Base-by-base conservation (phyloP, 2,888 invertebrate genomes). In the Drosophila stalkeri region DNA sequence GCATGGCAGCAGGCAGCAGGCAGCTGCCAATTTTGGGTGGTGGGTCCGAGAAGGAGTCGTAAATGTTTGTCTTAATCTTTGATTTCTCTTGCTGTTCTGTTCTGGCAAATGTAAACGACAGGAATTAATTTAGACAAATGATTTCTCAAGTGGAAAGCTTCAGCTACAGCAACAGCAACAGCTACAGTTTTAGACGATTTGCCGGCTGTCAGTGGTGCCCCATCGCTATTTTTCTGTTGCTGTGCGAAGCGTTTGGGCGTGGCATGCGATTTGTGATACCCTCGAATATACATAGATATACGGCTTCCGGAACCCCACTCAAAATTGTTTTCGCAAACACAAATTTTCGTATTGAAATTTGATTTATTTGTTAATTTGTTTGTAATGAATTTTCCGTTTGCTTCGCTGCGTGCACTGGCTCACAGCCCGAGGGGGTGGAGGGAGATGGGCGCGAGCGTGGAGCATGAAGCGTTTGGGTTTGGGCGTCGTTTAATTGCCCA, bases 71-170 rank as follows among this genome's bases (percentile, higher is more conserved):
- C 92, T 93, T 93, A 93, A 93, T 93, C 93, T 93, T 93, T 92
- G 93, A 93, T 93, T 93, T 92, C 92, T 64, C 68, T 63, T 66
- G 82, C 77, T 64, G 64, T 47, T 72, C 71, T 64, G 67, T 63
- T 87, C 75, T 72, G 88, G 85, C 92, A 91, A 92, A 93, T 93
- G 93, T 93, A 93, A 93, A 93, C 93, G 93, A 93, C 93, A 93
- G 92, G 93, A 92, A 93, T 93, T 93, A 93, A 93, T 93, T 93
- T 93, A 92, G 93, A 93, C 92, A 93, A 93, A 93, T 93, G 93
- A 92, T 92, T 92, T 92, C 80, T 91, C 88, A 91, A 91, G 91
- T 82, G 85, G 82, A 78, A 80, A 73, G 73, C 64, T 75, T 64
- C 81, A 66, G 71, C 27, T 27, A 27, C 80, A 65, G 70, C 54